Conservation (phyloP, 2,113 vertebrate genomes). For the Tylochromis polylepis region DNA sequence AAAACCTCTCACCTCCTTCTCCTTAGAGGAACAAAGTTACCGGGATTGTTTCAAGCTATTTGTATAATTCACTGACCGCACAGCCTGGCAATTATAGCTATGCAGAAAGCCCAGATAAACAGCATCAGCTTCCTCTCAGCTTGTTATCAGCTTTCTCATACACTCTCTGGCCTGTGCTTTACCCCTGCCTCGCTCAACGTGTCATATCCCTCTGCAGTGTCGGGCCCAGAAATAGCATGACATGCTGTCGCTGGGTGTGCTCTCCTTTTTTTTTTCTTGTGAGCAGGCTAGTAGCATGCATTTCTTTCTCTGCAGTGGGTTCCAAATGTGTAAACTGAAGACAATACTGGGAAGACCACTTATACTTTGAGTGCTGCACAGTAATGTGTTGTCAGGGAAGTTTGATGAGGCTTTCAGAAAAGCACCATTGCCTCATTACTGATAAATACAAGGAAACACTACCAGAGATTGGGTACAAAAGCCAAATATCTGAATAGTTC, state of each 20-base stretch:
- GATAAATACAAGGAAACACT: neutral
- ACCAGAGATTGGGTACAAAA: neutral
- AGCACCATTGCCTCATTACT: neutral
- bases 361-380: neutral
- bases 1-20: neutral
- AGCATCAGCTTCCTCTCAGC: conserved; percentile 64
- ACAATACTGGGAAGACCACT: neutral
- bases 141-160: conserved; percentile 70
- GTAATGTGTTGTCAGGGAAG: neutral
- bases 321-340: conserved; percentile 5
- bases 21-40: conserved; percentile 21
- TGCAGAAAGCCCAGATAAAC: conserved; percentile 69
- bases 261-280: neutral
- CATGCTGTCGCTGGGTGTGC: conserved; percentile 30
- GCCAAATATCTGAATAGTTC: neutral
- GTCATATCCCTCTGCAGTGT: conserved; percentile 52
- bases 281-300: neutral
- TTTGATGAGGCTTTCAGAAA: neutral
- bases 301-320: neutral
- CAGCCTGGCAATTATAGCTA: conserved; percentile 36
- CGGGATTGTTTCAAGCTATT: conserved; percentile 34
- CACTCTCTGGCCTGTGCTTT: conserved; percentile 22
- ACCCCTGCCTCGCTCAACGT: conserved; percentile 32
- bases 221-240: conserved; percentile 57
- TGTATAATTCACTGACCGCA: conserved; percentile 48